Evolutionary conservation across 2,797 vertebrate species (phyloP).

Genomic region (Craterocephalus amniculus): DNA sequence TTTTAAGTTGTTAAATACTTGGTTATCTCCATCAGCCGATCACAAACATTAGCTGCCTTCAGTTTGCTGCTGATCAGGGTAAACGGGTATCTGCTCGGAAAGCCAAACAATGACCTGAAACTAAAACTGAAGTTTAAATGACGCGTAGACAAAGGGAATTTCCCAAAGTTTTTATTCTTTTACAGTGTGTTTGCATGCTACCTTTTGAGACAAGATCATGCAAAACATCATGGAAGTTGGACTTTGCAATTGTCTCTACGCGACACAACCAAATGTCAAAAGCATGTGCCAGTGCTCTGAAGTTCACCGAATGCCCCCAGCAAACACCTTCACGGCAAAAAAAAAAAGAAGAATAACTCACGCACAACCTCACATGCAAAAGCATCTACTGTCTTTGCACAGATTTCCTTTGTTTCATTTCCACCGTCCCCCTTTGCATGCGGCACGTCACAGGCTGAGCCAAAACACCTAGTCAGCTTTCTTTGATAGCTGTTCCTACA

Average conservation of each 20-base stretch:
- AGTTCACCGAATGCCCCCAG: slow-evolving; percentile 28
- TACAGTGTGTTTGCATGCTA: not conserved
- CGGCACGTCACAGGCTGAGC: slow-evolving; percentile 48
- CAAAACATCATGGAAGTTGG: not conserved
- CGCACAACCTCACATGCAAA: slow-evolving; percentile 1
- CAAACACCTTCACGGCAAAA: slow-evolving; percentile 10
- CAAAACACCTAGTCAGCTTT: slow-evolving; percentile 57
- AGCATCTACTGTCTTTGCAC: slow-evolving; percentile 27
- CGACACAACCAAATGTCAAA: slow-evolving; percentile 1
- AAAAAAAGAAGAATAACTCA: not conserved
- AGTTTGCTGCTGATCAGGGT: slow-evolving; percentile 3
- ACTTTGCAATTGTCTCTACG: not conserved
- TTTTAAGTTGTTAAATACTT: not conserved
- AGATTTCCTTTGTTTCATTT: slow-evolving; percentile 54
- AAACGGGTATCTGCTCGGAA: not conserved
- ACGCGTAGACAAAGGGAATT: not conserved
- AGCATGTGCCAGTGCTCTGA: slow-evolving; percentile 11
- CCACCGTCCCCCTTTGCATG: slow-evolving; percentile 11
- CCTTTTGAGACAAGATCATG: not conserved
- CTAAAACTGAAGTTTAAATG: not conserved
- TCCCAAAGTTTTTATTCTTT: not conserved
- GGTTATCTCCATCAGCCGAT: not conserved
- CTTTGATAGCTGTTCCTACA: slow-evolving; percentile 61
- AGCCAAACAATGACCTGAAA: slow-evolving; percentile 10
- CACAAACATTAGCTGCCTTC: not conserved